Base-by-base conservation (phyloP, 1,140 invertebrate species). In the Drosophila sturtevanti region DNA sequence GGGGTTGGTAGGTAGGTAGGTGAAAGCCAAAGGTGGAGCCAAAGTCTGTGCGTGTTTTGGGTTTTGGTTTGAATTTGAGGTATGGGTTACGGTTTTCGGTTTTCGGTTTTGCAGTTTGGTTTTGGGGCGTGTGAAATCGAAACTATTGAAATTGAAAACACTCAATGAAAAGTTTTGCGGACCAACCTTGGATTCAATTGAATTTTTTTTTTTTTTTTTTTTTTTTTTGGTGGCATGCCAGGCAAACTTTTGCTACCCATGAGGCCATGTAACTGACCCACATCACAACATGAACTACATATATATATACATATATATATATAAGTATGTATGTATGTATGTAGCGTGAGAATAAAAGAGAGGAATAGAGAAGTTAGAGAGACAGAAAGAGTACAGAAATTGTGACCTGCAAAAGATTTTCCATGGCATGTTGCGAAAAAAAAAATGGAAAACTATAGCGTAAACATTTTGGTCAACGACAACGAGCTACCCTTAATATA, bases 61-160 rank as follows among this genome's bases (percentile, higher is more conserved):
- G 70, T 14, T 48, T 48, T 18, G 14, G 14, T 16, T 65, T 72
- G 58, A 21, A 21, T 37, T 72, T 61, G 34, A 61, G 60, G 62
- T 52, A n/a, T 51, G 62, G 31, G 22, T 58, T 22, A 24, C 21
- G 60, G 44, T 61, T 85, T 48, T 48, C 16, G n/a, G 16, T 48
- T 48, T 48, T 44, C n/a, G n/a, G n/a, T n/a, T 16, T 63, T 0
- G 27, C 27, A 31, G 27, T 31, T 31, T 31, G 27, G 27, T 31
- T 31, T 31, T 31, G 70, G 62, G 66, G 72, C 84, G 84, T 87
- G 82, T 76, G 82, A 87, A 89, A 87, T 82, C 79, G 82, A 86
- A 82, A 82, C 84, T 68, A 82, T 72, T 87, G 68, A 86, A 86
- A 86, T 77, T 75, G 84, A 87, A 87, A 87, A 79, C 84, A 67